Base-by-base conservation (phyloP, 2,797 vertebrate species). In the Orientallactaga sibirica region DNA sequence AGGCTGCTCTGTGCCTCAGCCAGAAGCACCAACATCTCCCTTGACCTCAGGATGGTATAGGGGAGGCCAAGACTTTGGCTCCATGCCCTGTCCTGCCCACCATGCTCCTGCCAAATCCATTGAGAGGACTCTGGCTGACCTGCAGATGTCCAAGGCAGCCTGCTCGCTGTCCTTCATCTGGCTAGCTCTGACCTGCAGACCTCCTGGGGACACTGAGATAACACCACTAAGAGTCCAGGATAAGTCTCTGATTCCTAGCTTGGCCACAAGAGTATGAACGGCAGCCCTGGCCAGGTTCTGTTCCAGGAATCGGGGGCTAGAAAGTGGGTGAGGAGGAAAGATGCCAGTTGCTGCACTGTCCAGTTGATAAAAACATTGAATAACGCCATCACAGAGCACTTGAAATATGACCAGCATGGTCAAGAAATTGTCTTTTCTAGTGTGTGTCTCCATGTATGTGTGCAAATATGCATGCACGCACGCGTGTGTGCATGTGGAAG, bases 261-360 rank as follows among this genome's bases (percentile, higher is more conserved):
- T 12, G 48, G 61, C 33, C 11, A 20, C 0, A 10, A 64, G n/a
- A 78, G 29, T 58, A 48, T 0, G 0, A 25, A 7, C 27, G 29
- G 75, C 75, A 77, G 58, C 6, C 29, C 12, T 64, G 78, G 1
- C 55, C 37, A 10, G 27, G 37, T 15, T 3, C 25, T 7, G 8
- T 8, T 12, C 25, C 2, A 24, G 4, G 58, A 20, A 16, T 11
- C 1, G 0, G 20, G 6, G 25, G 2, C 33, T 52, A 15, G 52
- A 9, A 3, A 52, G 5, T 29, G 27, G 7, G 33, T 52, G 25
- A 5, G 24, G 11, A 18, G 4, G 18, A 1, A 0, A 43, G 48
- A 4, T 29, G 7, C n/a, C 3, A 2, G 48, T 48, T 48, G 48
- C 24, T 15, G 15, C 3, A 0, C 20, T 19, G 24, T 9, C 52